Base-by-base conservation (phyloP, 1,140 invertebrate genomes). In the Heliconius hewitsoni region DNA sequence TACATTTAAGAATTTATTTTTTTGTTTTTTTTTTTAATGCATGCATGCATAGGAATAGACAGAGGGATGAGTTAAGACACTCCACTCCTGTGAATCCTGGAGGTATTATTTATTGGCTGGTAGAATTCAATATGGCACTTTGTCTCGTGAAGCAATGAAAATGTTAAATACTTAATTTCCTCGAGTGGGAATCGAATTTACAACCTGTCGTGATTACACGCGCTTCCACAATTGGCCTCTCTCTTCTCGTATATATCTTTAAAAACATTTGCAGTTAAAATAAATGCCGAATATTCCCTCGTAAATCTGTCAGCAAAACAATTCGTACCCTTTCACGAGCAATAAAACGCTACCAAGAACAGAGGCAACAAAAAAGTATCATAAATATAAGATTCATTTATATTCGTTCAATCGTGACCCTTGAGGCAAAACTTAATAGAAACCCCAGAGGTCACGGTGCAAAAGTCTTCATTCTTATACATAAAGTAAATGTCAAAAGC, bases 341-440 rank as follows among this genome's bases (percentile, higher is more conserved):
- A 92, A 93, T 93, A 93, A 92, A 93, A 93, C 83, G 88, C 89
- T 92, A 91, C 87, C 89, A 92, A 91, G 86, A 92, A 90, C 86
- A 88, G 87, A 89, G 84, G 84, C 84, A 87, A 87, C 83, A 89
- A 90, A 93, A 91, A 93, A 93, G 90, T 90, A 93, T 93, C 90
- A 94, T 91, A 93, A 93, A 94, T 93, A 93, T 93, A 92, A 93
- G 88, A 93, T 93, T 93, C 93, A 94, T 94, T 94, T 93, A 93
- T 94, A 93, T 94, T 93, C 91, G 88, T 90, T 91, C 87, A 90
- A 85, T 83, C 87, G 86, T 71, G 89, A 90, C 90, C 87, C 87
- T 92, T 87, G 86, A 91, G 88, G 84, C 76, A 73, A 82, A 91
- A 83, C 87, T 86, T 80, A 84, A 89, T 84, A 86, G 82, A 85